These are phyloP conservation scores for Micropoecilia bifurca DNA, from an alignment of 2,797 vertebrate species.

Conservation along the genomic window DNA sequence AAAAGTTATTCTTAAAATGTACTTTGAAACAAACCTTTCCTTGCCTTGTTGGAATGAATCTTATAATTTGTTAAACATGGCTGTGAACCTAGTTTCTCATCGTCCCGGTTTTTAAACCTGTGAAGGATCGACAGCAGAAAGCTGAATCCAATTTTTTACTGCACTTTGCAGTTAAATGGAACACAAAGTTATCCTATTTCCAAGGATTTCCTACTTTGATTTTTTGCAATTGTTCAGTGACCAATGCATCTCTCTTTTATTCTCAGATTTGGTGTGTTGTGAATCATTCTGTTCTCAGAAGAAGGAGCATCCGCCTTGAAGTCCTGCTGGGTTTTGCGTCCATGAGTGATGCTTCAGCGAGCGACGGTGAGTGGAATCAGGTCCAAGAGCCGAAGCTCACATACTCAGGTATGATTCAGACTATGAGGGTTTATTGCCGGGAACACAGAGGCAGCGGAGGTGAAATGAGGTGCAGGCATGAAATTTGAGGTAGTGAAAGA, in stretches of 20 bases:
- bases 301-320: neutral
- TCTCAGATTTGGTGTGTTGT: neutral
- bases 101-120: neutral
- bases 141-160: neutral
- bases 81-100: neutral
- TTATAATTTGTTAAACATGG: neutral
- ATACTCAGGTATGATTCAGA: constrained; percentile 15
- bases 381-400: constrained; percentile 22
- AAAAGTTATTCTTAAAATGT: neutral
- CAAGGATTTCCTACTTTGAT: neutral
- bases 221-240: neutral
- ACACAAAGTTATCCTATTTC: neutral
- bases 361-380: constrained; percentile 9
- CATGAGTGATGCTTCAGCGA: constrained; percentile 16
- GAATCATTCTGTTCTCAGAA: neutral
- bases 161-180: neutral
- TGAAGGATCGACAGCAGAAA: neutral
- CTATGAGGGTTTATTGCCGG: constrained; percentile 9
- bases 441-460: constrained; percentile 15
- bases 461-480: constrained; percentile 15
- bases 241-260: neutral
- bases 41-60: neutral
- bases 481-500: constrained; percentile 18
- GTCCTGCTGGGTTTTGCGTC: constrained; percentile 1
- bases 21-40: neutral